Base-by-base conservation (phyloP, 2,113 vertebrate genomes). In the Agelaius tricolor region DNA sequence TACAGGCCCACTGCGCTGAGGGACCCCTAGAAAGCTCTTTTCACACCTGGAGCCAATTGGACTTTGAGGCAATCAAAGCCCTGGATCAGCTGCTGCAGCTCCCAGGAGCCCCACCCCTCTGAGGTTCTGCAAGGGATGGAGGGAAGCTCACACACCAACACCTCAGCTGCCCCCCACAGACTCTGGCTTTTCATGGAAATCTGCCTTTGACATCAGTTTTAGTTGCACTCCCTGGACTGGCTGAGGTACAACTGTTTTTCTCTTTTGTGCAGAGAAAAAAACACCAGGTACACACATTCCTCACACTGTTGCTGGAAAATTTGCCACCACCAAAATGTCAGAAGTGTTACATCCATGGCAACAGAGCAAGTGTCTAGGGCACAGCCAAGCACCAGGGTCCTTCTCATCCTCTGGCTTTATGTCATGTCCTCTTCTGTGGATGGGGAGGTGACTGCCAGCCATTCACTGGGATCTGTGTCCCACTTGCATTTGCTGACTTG, bases 1-100 rank as follows among this genome's bases (percentile, higher is more conserved):
- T 37, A 0, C 58, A 80, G 18, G 15, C 2, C 2, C 3, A 1
- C 2, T 10, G 1, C 23, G 1, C 41, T 41, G n/a, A 66, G n/a
- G 14, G 26, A 15, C 18, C 20, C 37, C 18, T 73, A 44, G 76
- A 30, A 8, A 49, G 28, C 11, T 58, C 7, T 28, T 20, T n/a
- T 37, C 20, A 28, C 62, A 57, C 44, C 54, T 62, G 51, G n/a
- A 69, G 46, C 67, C 49, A 23, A 3, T 1, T 23, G 20, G 33
- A 37, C 15, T 23, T 28, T 14, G 8, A 51, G 77, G 43, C 4
- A 2, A 7, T 1, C 16, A 15, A 21, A 41, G 26, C 30, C 31
- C 47, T 1, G 20, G 71, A 12, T 3, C 35, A 71, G 73, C 61
- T 12, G 18, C 30, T 4, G 13, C 1, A 1, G 19, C 26, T 59